Percentiles rank a stretch among this genome's conserved stretches.
phyloP scores from a whole-genome alignment of 2,888 invertebrate species.

The Tachina grossa region DNA sequence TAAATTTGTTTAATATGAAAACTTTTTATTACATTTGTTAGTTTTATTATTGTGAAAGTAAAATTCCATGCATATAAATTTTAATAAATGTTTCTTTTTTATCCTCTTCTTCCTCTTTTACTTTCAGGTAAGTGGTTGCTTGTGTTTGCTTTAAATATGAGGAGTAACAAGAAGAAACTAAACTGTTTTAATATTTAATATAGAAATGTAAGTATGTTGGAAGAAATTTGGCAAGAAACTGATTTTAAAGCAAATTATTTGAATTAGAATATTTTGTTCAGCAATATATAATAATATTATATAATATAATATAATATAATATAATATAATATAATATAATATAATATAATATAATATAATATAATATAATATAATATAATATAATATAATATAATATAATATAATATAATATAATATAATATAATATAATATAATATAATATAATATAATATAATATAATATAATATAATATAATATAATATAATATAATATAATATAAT shows the following conservation, averaged over 20 bases:
- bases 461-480: too few species aligned
- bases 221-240: background rate
- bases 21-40: background rate
- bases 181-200: background rate
- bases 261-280: background rate
- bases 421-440: too few species aligned
- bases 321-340: too few species aligned
- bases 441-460: too few species aligned
- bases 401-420: too few species aligned
- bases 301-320: too few species aligned
- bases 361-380: too few species aligned
- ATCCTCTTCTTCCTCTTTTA: conserved; percentile 1
- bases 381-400: too few species aligned
- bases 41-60: background rate
- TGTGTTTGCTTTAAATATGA: background rate
- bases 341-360: too few species aligned
- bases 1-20: conserved; percentile 18
- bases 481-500: too few species aligned
- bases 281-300: too few species aligned
- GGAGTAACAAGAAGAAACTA: background rate
- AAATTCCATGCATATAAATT: conserved; percentile 1
- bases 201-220: conserved; percentile 1
- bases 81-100: conserved; percentile 3
- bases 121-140: conserved; percentile 32
- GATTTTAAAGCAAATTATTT: background rate